Evolutionary conservation across 2,113 vertebrate species (phyloP), one percentile per base, ranked within the genome.

Genomic region (Hypanus sabinus): DNA sequence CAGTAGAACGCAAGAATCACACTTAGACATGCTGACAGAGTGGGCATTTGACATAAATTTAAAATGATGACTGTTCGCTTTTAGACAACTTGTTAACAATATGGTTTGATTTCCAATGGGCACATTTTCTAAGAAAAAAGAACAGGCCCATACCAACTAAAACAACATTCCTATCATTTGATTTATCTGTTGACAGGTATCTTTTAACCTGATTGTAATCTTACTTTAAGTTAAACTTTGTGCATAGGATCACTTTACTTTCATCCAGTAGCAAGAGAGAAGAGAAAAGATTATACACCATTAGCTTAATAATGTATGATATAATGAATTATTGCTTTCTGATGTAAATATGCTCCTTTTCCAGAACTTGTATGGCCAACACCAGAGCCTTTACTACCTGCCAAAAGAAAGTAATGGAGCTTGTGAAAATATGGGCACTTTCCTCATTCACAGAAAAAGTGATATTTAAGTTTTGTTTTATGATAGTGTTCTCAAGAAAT

Each of bases 331-430:
- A 5, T 24, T 71, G 70, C 11, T 93, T 71, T 55, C 70, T 93
- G 30, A 93, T 73, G 46, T 75, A 93, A 55, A 38, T 73, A 7
- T 93, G 93, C 57, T 70, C 4, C 77, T 55, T 85, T 90, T 93
- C 65, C 94, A 95, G 95, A 95, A 68, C n/a, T 20, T 10, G 94
- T 93, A 38, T 94, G 95, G 95, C 95, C 95, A 1, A 62, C 94
- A 30, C 33, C 94, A 0, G 94, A 94, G 24, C 90, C 94, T 57
- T 38, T 94, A 79, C 93, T 83, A 9, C 94, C 94, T 5, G 38
- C 46, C 22, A 93, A 4, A 38, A 93, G 91, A 97, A 96, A 96
- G 95, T 92, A 16, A 92, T 10, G 9, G 6, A 16, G 33, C 12
- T 68, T 91, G 91, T 93, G 33, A 93, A 93, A 3, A 30, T 5